Evolutionary conservation across 2,113 vertebrate species (phyloP).

Genomic region (Eulemur rufifrons): DNA sequence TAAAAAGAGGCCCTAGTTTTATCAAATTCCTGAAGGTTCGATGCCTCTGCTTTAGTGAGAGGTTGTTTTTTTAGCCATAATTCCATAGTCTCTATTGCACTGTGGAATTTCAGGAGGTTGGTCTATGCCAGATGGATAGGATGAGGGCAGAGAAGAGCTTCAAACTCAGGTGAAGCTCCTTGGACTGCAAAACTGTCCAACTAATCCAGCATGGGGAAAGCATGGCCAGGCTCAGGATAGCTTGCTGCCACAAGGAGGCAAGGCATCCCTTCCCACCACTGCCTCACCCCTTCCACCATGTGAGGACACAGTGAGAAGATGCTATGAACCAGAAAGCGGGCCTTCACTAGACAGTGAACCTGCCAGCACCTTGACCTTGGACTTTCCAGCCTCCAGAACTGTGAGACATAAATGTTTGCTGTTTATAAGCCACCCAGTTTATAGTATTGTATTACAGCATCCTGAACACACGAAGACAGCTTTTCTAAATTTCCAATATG

Average conservation of each 20-base stretch:
- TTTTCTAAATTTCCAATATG: not conserved
- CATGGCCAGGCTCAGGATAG: not conserved
- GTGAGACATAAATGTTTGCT: not conserved
- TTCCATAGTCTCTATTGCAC: not conserved
- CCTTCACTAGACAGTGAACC: no score
- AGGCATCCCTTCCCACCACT: not conserved
- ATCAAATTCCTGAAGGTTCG: not conserved
- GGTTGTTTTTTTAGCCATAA: not conserved
- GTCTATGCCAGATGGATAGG: not conserved
- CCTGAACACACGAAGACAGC: not conserved
- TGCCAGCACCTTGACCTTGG: not conserved
- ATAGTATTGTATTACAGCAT: not conserved
- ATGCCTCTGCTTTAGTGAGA: not conserved
- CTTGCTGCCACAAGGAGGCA: not conserved
- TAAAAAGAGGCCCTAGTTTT: not conserved
- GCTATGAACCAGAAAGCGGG: rapidly evolving
- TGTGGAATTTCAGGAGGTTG: not conserved
- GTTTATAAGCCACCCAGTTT: not conserved
- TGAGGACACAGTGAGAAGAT: not conserved
- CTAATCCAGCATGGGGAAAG: not conserved
- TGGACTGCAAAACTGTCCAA: not conserved
- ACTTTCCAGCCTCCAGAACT: not conserved
- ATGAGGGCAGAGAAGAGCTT: not conserved
- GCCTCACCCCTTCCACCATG: not conserved
- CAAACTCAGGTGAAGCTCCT: not conserved